Conservation (phyloP, 1,140 invertebrate species). For the Hyphantria cunea region DNA sequence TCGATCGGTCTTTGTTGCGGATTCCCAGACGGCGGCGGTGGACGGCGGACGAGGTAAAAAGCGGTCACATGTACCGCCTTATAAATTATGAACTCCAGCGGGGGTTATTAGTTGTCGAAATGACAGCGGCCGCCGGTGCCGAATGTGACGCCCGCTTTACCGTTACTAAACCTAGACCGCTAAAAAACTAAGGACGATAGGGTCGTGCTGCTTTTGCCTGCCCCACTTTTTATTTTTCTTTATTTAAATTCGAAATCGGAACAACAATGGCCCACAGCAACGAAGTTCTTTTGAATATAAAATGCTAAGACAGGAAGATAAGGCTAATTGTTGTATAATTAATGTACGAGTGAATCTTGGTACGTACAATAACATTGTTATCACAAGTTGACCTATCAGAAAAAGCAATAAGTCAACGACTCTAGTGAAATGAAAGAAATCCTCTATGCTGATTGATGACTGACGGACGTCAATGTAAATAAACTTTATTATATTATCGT, state of each 20-base stretch:
- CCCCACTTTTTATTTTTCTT: constrained; percentile 51
- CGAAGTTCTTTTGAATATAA: constrained; percentile 39
- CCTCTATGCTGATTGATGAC: constrained; percentile 33
- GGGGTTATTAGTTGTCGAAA: constrained; percentile 70
- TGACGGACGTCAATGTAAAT: constrained; percentile 23
- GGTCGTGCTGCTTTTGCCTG: constrained; percentile 59
- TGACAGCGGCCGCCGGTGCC: constrained; percentile 50
- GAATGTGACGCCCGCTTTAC: constrained; percentile 57
- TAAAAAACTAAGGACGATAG: constrained; percentile 61
- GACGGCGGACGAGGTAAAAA: constrained; percentile 65
- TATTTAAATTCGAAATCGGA: constrained; percentile 54
- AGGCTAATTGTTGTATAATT: constrained; percentile 28
- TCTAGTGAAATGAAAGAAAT: constrained; percentile 44
- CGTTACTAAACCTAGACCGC: constrained; percentile 67
- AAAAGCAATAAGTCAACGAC: constrained; percentile 67
- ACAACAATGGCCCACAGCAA: constrained; percentile 38
- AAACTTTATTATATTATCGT: constrained; percentile 12
- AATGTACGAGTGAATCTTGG: constrained; percentile 26
- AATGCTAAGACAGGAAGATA: constrained; percentile 24
- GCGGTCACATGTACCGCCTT: constrained; percentile 68
- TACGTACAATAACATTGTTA: constrained; percentile 59
- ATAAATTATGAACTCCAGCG: constrained; percentile 70
- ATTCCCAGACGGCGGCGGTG: constrained; percentile 75
- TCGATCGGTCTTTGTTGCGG: constrained; percentile 69
- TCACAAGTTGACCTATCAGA: constrained; percentile 53